These are phyloP conservation scores for Eupithecia pulchellata DNA, from an alignment of 2,888 invertebrate species.

Conservation along the genomic window DNA sequence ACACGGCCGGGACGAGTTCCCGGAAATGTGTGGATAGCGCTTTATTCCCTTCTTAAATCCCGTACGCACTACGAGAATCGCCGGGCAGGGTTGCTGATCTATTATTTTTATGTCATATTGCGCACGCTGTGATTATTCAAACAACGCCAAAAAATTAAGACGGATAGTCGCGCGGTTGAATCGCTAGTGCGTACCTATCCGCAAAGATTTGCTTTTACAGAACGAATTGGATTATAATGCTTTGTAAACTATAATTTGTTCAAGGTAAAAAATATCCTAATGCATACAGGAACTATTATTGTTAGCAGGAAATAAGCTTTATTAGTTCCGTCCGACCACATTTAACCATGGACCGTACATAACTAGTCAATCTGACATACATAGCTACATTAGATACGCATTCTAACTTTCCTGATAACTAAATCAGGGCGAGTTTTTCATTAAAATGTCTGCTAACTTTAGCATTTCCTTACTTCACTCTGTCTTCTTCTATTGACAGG, in stretches of 20 bases:
- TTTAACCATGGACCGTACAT: slow-evolving; percentile 19
- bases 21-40: too few species aligned
- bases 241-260: not conserved
- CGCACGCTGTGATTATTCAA: not conserved
- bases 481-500: too few species aligned
- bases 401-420: not conserved
- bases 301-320: slow-evolving; percentile 25
- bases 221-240: not conserved
- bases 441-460: too few species aligned
- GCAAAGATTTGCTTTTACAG: not conserved
- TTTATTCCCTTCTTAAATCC: not conserved
- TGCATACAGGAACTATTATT: not conserved
- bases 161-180: not conserved
- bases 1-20: too few species aligned
- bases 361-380: slow-evolving; percentile 18
- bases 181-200: not conserved
- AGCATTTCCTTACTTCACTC: too few species aligned
- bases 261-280: not conserved
- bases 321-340: slow-evolving; percentile 19
- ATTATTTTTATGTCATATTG: not conserved
- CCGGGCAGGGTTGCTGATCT: not conserved
- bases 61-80: not conserved
- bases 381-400: slow-evolving; percentile 1
- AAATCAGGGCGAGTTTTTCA: not conserved
- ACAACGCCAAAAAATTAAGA: not conserved